Base-by-base conservation (phyloP, 2,113 vertebrate species). In the Corydoras maculifer region DNA sequence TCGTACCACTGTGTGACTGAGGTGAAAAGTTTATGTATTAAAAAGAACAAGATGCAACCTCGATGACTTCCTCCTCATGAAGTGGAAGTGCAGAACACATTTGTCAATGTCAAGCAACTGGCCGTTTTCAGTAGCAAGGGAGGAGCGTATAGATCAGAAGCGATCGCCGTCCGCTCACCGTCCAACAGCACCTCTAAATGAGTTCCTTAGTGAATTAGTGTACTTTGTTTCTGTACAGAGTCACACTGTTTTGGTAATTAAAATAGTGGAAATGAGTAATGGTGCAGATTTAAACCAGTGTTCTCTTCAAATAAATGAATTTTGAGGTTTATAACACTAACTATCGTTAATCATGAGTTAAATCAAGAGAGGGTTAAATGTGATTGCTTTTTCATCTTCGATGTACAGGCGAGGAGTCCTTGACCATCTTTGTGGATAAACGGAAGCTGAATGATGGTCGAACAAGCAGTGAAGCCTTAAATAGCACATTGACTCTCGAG, bases 361-460 rank as follows among this genome's bases (percentile, higher is more conserved):
- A 25, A 25, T 25, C 1, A 25, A 25, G 18, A 25, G 18, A 25
- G 18, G 18, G 18, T 25, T 25, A 43, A 43, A 43, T 5, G 7
- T 5, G 35, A 43, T 43, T 4, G 35, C 35, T 78, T 76, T 69
- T 31, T 72, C 35, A 77, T 76, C 68, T 31, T 72, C 75, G 81
- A 72, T 75, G 68, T 76, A 69, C 87, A 92, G 90, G 90, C 55
- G 90, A 92, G 77, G 90, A 92, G 83, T 89, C 90, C 73, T 70
- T 92, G 83, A 92, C 90, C 25, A 90, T 92, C 78, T 92, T 92
- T 72, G 87, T 92, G 85, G 89, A 92, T 83, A 91, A 92, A 78
- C 83, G 86, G 79, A 91, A 89, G 79, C 84, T 92, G 50, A 87
- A 78, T 51, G 76, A 75, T 57, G 77, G 81, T 65, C 80, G 84